Conservation (phyloP, 2,888 invertebrate species). For the Epirrhoe tristata region DNA sequence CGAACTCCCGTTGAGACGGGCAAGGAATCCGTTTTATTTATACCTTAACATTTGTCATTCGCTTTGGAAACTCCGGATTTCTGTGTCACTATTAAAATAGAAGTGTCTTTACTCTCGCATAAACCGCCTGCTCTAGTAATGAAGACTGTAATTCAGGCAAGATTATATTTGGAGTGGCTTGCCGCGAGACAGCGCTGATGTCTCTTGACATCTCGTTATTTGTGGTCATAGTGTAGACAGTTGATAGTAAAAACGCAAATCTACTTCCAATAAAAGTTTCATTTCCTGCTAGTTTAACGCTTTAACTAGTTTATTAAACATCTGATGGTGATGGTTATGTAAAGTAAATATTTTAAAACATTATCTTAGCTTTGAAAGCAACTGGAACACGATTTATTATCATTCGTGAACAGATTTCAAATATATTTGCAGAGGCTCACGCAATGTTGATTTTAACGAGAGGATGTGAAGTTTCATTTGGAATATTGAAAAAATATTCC, state of each 20-base stretch:
- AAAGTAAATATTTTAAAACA: slow-evolving; percentile 32
- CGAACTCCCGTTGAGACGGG: slow-evolving; percentile 30
- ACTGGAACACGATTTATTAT: slow-evolving; percentile 28
- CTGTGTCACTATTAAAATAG: slow-evolving; percentile 67
- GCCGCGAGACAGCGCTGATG: background rate
- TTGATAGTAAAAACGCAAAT: background rate
- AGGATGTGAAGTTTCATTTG: slow-evolving; percentile 22
- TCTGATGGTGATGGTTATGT: slow-evolving; percentile 14
- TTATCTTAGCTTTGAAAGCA: slow-evolving; percentile 31
- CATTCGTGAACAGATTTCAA: slow-evolving; percentile 22
- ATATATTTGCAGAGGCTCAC: slow-evolving; percentile 27
- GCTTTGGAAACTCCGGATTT: slow-evolving; percentile 54
- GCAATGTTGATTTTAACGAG: slow-evolving; percentile 25
- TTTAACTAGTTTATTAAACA: slow-evolving; percentile 2
- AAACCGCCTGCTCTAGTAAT: slow-evolving; percentile 39
- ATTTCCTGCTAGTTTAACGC: background rate
- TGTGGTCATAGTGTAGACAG: background rate
- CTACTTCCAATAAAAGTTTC: background rate
- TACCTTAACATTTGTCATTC: slow-evolving; percentile 66
- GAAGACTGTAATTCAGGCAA: slow-evolving; percentile 23
- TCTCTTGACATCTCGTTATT: background rate
- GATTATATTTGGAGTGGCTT: slow-evolving; percentile 9
- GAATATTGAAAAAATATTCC: slow-evolving; percentile 29
- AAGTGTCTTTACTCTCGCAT: slow-evolving; percentile 48
- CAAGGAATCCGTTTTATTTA: slow-evolving; percentile 59